Conservation (phyloP, 1,140 invertebrate species). For the Atta colombica region DNA sequence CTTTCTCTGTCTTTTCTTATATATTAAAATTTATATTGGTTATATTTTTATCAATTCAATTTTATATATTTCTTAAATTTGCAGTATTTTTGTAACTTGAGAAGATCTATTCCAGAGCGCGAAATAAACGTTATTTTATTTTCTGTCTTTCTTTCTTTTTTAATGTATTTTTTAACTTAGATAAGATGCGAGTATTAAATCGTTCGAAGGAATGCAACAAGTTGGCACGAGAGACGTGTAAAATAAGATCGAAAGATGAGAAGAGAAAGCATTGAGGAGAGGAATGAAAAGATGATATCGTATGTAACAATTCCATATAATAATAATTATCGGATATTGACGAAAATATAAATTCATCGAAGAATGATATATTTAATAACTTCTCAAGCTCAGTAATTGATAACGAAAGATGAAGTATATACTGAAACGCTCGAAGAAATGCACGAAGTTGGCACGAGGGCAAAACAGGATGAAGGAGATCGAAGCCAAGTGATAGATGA, state of each 20-base stretch:
- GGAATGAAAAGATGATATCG: background rate
- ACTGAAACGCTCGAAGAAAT: constrained; percentile 48
- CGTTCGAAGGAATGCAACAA: constrained; percentile 22
- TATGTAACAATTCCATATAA: background rate
- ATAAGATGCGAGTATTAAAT: background rate
- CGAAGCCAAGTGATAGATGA: constrained; percentile 8
- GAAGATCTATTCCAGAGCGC: too few relatives aligned
- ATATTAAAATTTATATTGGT: too few relatives aligned
- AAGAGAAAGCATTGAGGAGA: background rate
- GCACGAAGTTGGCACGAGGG: constrained; percentile 49
- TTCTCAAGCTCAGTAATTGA: constrained; percentile 25
- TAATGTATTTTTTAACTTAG: constrained; percentile 34
- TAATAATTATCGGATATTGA: background rate
- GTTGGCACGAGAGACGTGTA: background rate
- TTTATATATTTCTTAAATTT: too few relatives aligned
- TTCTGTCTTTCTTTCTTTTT: background rate
- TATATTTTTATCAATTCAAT: too few relatives aligned
- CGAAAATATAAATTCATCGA: background rate
- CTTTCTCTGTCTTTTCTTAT: background rate
- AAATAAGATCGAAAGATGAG: background rate
- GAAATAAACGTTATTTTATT: too few relatives aligned
- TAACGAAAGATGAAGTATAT: constrained; percentile 39
- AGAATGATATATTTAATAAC: background rate
- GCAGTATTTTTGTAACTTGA: too few relatives aligned
- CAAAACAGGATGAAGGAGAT: constrained; percentile 45